Evolutionary conservation across 2,113 vertebrate genomes (phyloP).

Genomic region (Dipodomys stephensi): DNA sequence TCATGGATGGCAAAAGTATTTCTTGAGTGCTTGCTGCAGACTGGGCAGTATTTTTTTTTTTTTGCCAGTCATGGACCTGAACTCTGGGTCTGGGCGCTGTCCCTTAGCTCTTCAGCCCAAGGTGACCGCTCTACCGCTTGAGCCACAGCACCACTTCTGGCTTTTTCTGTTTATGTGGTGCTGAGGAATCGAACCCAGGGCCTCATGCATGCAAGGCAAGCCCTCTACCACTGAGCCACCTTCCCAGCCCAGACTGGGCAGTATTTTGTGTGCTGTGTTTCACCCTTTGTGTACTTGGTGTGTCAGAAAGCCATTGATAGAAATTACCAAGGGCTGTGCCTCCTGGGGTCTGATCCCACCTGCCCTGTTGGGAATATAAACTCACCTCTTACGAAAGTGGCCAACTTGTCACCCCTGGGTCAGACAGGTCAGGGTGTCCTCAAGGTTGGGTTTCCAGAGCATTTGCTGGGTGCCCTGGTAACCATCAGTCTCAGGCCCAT

Average conservation of each 20-base stretch:
- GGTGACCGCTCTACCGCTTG: too few species aligned
- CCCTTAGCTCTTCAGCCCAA: too few species aligned
- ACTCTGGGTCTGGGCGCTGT: too few species aligned
- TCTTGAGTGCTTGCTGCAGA: not conserved
- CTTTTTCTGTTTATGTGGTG: too few species aligned
- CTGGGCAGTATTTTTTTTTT: not conserved
- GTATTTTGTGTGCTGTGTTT: not conserved
- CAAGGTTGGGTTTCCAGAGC: not conserved
- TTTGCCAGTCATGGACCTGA: too few species aligned
- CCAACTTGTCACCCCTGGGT: not conserved
- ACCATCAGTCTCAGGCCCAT: not conserved
- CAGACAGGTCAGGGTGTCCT: not conserved
- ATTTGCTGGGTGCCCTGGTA: not conserved
- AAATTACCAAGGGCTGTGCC: not conserved
- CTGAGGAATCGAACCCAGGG: too few species aligned
- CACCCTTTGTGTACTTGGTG: not conserved
- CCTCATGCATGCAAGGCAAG: too few species aligned
- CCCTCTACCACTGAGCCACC: too few species aligned
- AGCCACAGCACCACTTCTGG: too few species aligned
- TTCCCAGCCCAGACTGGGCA: too few species aligned
- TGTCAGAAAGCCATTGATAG: not conserved
- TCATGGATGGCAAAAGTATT: not conserved
- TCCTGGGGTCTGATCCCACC: not conserved
- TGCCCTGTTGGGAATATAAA: not conserved
- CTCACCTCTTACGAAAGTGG: too few species aligned